Conservation (phyloP, 1,140 invertebrate genomes). For the Drosophila sp. region DNA sequence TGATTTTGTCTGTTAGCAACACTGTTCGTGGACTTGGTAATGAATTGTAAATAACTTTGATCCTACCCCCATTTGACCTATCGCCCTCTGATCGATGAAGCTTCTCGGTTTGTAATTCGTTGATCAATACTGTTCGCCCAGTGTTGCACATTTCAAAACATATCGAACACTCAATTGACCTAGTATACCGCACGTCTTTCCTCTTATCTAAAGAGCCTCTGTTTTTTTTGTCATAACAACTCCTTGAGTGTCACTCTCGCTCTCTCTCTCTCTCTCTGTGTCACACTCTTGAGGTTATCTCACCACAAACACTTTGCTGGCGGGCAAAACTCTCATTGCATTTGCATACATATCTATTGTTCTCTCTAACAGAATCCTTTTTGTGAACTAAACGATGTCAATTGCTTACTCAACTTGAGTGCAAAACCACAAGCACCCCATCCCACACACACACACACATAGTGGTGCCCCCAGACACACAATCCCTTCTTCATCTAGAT, state of each 20-base stretch:
- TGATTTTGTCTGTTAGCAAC: too few species aligned
- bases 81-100: too few species aligned
- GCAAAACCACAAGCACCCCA: conserved; percentile 29
- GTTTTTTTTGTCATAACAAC: not conserved
- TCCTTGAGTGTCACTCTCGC: not conserved
- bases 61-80: too few species aligned
- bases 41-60: too few species aligned
- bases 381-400: conserved; percentile 70
- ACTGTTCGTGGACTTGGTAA: too few species aligned
- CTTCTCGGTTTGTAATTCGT: too few species aligned
- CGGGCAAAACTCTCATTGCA: conserved; percentile 20
- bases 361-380: conserved; percentile 28
- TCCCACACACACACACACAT: not conserved
- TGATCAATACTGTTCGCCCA: too few species aligned
- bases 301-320: conserved; percentile 49
- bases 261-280: too few species aligned
- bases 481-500: conserved; percentile 11
- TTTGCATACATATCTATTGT: conserved; percentile 9
- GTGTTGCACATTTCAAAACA: too few species aligned
- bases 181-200: conserved; percentile 8
- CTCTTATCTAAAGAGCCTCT: conserved; percentile 12
- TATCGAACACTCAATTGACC: conserved; percentile 17
- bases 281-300: conserved; percentile 28
- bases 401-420: conserved; percentile 58
- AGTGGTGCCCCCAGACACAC: not conserved